Evolutionary conservation across 1,140 invertebrate genomes (phyloP).

Genomic region (Sesamia nonagrioides): DNA sequence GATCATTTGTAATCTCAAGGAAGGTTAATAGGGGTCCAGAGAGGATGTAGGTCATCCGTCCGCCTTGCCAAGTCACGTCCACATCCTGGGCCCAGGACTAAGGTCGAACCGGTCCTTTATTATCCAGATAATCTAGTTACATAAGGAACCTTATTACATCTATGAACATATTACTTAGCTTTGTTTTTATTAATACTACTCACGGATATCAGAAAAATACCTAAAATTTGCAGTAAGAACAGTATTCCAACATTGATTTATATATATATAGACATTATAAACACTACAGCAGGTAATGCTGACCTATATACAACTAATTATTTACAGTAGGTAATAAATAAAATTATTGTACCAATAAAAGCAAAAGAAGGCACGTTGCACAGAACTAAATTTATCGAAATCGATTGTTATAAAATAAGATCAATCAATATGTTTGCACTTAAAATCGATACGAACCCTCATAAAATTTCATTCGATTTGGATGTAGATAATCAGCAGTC

Average conservation of each 20-base stretch:
- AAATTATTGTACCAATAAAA: no score
- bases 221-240: neutral
- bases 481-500: neutral
- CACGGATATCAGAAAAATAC: neutral
- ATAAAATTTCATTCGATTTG: slow-evolving; percentile 3
- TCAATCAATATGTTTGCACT: neutral
- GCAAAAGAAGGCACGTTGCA: no score
- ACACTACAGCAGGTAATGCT: no score
- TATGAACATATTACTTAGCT: neutral
- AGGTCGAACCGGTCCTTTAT: neutral
- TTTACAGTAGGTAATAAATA: no score
- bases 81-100: slow-evolving; percentile 13
- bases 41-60: slow-evolving; percentile 26
- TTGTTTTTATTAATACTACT: neutral
- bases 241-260: no score
- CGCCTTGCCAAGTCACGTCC: slow-evolving; percentile 9
- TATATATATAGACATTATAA: no score
- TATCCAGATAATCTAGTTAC: slow-evolving; percentile 17
- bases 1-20: slow-evolving; percentile 17
- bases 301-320: no score
- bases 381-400: no score
- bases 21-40: slow-evolving; percentile 2
- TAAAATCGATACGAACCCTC: slow-evolving; percentile 12
- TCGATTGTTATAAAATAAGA: no score
- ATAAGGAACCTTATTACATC: neutral